Evolutionary conservation across 2,888 invertebrate genomes (phyloP), one percentile per base, ranked within the genome.

Genomic region (Lycocerus yunnanus): DNA sequence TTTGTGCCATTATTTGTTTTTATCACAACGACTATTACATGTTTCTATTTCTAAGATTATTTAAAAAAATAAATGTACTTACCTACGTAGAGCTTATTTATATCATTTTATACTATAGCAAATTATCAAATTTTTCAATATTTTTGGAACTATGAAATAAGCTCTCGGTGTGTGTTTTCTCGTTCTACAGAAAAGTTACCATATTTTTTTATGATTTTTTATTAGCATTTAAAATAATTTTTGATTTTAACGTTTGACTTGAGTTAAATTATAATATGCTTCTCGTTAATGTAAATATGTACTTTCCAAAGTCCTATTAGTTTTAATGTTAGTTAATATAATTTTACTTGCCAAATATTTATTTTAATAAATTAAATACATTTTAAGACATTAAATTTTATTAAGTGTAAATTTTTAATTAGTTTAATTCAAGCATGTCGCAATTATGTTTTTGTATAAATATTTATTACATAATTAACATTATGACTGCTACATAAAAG

Each of bases 1-100:
- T 75, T 75, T 79, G 77, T 78, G 79, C 77, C 77, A 77, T 80
- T 78, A 67, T 76, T 72, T 75, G 75, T 77, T 76, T 76, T 72
- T 67, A 75, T 66, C 15, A 74, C 27, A 21, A 60, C 72, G 74
- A 76, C 78, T 74, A 74, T 71, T 67, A 74, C 43, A 15, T 76
- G 70, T 69, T 68, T 70, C 70, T 77, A 72, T 73, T 75, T 75
- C 71, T 68, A 77, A 71, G 67, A 16, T 66, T 67, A 70, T 61
- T 69, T 72, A 59, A 71, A 66, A 59, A 61, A 43, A n/a, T 43
- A 66, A 74, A 24, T 72, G 75, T 75, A 75, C 72, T 75, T 75
- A 75, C 43, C 6, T 43, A 5, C 8, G 5, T 43, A 43, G 43
- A 43, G 43, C 43, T 43, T 43, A 43, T 43, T n/a, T n/a, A n/a